phyloP scores from a whole-genome alignment of 92 coral and sea anemone genomes.

The Epizoanthus scotinus region DNA sequence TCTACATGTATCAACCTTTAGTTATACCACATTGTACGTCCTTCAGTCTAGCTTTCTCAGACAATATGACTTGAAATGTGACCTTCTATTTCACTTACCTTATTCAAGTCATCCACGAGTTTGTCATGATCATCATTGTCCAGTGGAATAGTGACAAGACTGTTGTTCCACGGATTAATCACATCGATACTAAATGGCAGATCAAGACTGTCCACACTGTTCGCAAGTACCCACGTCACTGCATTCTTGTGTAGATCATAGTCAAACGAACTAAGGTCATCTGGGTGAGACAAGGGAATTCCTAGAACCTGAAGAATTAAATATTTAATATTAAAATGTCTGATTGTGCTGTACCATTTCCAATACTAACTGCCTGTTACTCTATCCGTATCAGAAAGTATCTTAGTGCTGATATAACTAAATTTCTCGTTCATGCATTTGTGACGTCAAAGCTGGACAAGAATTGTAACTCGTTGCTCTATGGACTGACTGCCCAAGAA shows the following conservation, averaged over 20 bases:
- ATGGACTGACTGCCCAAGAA: too few relatives aligned
- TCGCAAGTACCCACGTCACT: conserved; percentile 81
- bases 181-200: conserved; percentile 79
- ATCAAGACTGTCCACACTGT: conserved; percentile 75
- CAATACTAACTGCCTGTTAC: too few relatives aligned
- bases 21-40: too few relatives aligned
- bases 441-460: too few relatives aligned
- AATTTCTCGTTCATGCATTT: too few relatives aligned
- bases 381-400: too few relatives aligned
- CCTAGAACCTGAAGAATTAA: conserved; percentile 72
- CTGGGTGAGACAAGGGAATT: conserved; percentile 85
- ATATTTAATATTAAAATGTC: neutral
- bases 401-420: too few relatives aligned
- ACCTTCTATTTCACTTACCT: conserved; percentile 52
- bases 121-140: conserved; percentile 64
- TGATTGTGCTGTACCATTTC: neutral
- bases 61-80: too few relatives aligned
- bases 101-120: conserved; percentile 64
- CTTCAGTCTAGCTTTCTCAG: too few relatives aligned
- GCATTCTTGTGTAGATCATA: conserved; percentile 76
- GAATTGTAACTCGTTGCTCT: too few relatives aligned
- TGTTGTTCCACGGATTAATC: conserved; percentile 84
- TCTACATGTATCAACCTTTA: too few relatives aligned
- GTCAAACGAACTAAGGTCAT: conserved; percentile 91
- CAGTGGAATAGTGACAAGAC: conserved; percentile 68